These are phyloP conservation scores for Xestia c-nigrum DNA, from an alignment of 2,888 invertebrate species.

Conservation along the genomic window DNA sequence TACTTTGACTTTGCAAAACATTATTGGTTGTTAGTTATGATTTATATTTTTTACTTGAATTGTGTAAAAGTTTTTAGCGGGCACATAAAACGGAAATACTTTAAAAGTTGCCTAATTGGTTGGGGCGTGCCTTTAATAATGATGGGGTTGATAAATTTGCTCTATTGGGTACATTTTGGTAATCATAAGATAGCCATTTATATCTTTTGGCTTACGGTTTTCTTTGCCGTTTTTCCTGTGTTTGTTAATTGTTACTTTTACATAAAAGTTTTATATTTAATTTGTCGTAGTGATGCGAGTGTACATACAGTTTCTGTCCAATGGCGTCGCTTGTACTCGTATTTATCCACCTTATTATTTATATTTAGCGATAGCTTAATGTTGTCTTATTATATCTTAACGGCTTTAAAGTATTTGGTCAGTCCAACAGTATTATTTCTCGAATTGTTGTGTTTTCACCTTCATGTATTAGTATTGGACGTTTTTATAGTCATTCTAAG, in stretches of 20 bases:
- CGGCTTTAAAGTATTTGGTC: rapidly evolving
- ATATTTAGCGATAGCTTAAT: neutral
- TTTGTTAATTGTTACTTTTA: neutral
- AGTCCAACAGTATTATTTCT: neutral
- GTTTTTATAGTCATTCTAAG: neutral
- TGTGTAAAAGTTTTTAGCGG: constrained; percentile 1
- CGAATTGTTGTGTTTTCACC: neutral
- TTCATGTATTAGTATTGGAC: neutral
- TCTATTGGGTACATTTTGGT: neutral
- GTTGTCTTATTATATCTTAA: neutral
- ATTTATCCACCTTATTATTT: neutral
- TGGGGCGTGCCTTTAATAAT: neutral
- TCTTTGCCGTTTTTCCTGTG: neutral
- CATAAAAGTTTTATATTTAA: neutral
- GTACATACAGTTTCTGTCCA: neutral
- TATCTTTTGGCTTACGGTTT: neutral
- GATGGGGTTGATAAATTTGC: too few species aligned
- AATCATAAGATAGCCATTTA: too few species aligned
- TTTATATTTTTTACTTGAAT: neutral
- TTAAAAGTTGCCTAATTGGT: neutral
- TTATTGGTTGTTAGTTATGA: neutral
- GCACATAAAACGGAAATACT: neutral
- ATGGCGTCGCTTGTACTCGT: constrained; percentile 3
- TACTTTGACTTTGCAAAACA: neutral
- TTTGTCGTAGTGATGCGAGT: neutral